Conservation (phyloP, 2,113 vertebrate species). For the Ammodytes marinus region DNA sequence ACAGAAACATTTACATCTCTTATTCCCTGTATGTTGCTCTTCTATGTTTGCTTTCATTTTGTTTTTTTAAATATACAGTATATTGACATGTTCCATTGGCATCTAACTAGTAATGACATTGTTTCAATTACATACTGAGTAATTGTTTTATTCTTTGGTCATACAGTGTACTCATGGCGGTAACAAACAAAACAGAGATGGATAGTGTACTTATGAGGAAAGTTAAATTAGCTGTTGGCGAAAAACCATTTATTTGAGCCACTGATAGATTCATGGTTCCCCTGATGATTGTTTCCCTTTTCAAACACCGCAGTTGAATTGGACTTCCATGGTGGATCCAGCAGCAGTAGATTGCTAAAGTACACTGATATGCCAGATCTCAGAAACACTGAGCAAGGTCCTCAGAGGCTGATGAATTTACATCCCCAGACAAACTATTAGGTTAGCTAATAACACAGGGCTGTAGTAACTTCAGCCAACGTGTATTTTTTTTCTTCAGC, state of each 20-base stretch:
- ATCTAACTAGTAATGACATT: constrained; percentile 37
- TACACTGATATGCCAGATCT: constrained; percentile 1
- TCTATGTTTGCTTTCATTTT: constrained; percentile 53
- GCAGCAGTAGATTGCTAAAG: constrained; percentile 2
- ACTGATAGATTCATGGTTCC: constrained; percentile 47
- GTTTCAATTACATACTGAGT: constrained; percentile 19
- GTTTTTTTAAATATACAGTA: constrained; percentile 47
- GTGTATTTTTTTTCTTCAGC: constrained; percentile 17
- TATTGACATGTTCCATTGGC: constrained; percentile 57
- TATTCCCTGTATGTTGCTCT: constrained; percentile 65
- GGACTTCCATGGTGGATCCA: constrained; percentile 33
- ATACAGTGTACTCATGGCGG: background rate
- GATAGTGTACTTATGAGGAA: background rate
- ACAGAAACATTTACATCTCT: constrained; percentile 75
- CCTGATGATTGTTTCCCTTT: constrained; percentile 34
- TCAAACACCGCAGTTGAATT: constrained; percentile 4
- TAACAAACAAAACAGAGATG: constrained; percentile 21
- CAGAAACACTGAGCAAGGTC: constrained; percentile 31
- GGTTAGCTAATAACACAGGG: constrained; percentile 17
- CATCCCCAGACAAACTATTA: constrained; percentile 23
- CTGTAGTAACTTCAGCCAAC: constrained; percentile 1
- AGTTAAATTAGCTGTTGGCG: constrained; percentile 21
- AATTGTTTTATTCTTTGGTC: constrained; percentile 17
- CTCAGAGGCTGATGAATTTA: constrained; percentile 34
- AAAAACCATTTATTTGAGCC: constrained; percentile 30